These are phyloP conservation scores for Albula goreensis DNA, from an alignment of 2,113 vertebrate genomes.

Conservation along the genomic window DNA sequence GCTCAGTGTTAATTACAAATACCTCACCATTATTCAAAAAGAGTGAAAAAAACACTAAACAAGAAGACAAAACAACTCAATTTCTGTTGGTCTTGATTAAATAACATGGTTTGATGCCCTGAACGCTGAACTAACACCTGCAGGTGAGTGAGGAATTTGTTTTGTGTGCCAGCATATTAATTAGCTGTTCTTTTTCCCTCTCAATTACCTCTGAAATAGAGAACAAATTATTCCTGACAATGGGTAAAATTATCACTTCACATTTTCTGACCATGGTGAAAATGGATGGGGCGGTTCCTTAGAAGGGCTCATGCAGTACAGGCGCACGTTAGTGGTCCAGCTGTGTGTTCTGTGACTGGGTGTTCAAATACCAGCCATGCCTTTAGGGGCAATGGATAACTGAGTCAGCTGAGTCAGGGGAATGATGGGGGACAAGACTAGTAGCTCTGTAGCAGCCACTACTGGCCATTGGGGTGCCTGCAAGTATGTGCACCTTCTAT, in stretches of 20 bases:
- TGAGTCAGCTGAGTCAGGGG: too few relatives aligned
- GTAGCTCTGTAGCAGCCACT: too few relatives aligned
- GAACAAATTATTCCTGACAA: background rate
- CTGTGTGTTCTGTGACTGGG: too few relatives aligned
- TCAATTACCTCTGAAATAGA: background rate
- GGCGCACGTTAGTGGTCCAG: too few relatives aligned
- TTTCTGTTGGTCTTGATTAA: background rate
- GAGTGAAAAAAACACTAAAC: background rate
- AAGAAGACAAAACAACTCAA: background rate
- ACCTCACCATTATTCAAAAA: background rate
- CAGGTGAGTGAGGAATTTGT: background rate
- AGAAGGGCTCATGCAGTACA: too few relatives aligned
- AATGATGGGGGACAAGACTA: too few relatives aligned
- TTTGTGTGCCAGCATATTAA: background rate
- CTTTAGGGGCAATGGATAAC: too few relatives aligned
- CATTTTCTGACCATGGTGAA: background rate
- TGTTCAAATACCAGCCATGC: too few relatives aligned
- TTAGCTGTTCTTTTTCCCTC: background rate
- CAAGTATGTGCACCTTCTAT: too few relatives aligned
- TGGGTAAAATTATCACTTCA: background rate
- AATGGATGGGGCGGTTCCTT: background rate
- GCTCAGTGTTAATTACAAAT: constrained; percentile 23
- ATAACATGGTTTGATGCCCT: too few relatives aligned
- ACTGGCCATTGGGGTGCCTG: too few relatives aligned
- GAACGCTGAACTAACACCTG: background rate